Evolutionary conservation across 2,797 vertebrate species (phyloP).

Genomic region (Limosa lapponica): DNA sequence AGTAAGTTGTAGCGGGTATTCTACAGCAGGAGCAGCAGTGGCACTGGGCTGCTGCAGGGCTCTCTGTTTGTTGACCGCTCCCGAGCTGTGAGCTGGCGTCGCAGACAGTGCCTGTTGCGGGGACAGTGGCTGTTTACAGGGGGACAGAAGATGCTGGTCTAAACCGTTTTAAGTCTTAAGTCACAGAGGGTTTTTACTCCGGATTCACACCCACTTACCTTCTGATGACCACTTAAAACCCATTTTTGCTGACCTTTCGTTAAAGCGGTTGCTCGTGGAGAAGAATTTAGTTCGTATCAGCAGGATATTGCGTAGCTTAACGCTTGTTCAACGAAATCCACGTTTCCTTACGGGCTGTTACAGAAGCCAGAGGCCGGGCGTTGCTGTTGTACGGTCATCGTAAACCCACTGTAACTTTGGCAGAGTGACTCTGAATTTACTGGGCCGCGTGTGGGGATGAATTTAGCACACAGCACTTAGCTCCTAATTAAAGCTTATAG

Average conservation of each 20-base stretch:
- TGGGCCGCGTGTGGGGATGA: not conserved
- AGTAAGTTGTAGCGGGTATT: not conserved
- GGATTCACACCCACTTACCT: not conserved
- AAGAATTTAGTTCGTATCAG: not conserved
- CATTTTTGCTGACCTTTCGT: not conserved
- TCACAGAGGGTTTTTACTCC: not conserved
- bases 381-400: not conserved
- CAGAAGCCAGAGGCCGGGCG: not conserved
- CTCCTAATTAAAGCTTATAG: slow-evolving; percentile 69
- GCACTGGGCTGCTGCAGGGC: not conserved
- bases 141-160: not conserved
- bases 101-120: not conserved
- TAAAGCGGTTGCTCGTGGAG: not conserved
- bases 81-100: not conserved
- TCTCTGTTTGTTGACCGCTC: not conserved
- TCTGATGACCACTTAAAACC: not conserved
- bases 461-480: slow-evolving; percentile 44
- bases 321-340: not conserved
- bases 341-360: not conserved
- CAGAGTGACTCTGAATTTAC: slow-evolving; percentile 21
- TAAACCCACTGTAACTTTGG: slow-evolving; percentile 9
- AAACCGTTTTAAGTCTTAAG: not conserved
- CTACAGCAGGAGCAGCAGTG: not conserved
- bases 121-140: not conserved
- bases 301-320: not conserved